phyloP scores from a whole-genome alignment of 1,140 invertebrate genomes.

The Tetragonula clypearis region DNA sequence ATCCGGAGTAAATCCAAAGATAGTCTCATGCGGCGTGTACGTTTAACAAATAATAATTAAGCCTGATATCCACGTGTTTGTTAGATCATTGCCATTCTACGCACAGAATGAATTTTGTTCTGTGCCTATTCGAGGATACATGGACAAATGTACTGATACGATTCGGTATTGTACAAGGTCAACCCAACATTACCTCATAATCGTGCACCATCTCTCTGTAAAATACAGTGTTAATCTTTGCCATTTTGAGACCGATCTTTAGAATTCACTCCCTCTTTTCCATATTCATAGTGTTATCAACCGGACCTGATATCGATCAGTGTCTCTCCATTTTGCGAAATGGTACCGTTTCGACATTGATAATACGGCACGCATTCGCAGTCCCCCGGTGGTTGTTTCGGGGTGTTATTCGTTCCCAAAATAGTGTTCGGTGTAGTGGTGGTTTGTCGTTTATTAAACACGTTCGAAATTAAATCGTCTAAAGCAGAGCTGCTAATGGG shows the following conservation, averaged over 20 bases:
- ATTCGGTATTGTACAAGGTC: too few relatives aligned
- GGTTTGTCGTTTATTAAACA: slow-evolving; percentile 45
- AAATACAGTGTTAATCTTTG: background rate
- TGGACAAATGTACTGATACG: fast-evolving
- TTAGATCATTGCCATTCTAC: background rate
- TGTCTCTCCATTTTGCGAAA: slow-evolving; percentile 87
- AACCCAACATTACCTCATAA: background rate
- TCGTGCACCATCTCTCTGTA: background rate
- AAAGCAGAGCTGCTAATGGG: background rate
- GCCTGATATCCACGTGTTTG: background rate
- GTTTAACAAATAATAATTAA: background rate
- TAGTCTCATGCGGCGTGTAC: slow-evolving; percentile 51
- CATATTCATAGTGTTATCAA: slow-evolving; percentile 3
- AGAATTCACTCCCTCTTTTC: slow-evolving; percentile 53
- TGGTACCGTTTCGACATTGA: slow-evolving; percentile 85
- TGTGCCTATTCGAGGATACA: background rate
- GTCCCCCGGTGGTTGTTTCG: slow-evolving; percentile 36
- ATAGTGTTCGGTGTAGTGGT: background rate
- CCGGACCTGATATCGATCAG: slow-evolving; percentile 88
- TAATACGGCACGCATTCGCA: slow-evolving; percentile 87
- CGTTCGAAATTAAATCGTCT: slow-evolving; percentile 57
- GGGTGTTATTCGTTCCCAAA: slow-evolving; percentile 55
- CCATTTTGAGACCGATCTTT: slow-evolving; percentile 54
- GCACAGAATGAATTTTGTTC: background rate
- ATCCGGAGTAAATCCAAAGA: slow-evolving; percentile 52